A percentile compares a stretch with the other conserved stretches of the same genome.
Evolutionary conservation across 2,888 invertebrate genomes (phyloP).

Genomic region (Brachyptera risi): DNA sequence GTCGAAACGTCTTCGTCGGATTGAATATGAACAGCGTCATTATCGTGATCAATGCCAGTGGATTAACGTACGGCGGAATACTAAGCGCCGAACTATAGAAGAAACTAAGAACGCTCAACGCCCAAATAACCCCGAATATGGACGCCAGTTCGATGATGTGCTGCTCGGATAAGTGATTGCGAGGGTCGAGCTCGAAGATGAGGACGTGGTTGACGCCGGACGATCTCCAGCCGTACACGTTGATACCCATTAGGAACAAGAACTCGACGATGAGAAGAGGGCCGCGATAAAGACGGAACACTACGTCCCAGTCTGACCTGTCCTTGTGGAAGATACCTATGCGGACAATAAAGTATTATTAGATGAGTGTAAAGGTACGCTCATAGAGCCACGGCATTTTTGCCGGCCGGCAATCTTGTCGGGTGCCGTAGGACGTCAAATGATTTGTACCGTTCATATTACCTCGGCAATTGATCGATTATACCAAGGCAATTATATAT

Average conservation of each 20-base stretch:
- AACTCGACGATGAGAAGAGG: constrained; percentile 72
- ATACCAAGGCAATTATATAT: too few relatives aligned
- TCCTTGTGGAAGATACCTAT: constrained; percentile 51
- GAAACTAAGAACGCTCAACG: constrained; percentile 63
- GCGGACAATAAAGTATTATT: too few relatives aligned
- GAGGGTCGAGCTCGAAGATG: constrained; percentile 77
- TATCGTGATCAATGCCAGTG: constrained; percentile 62
- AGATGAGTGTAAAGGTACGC: too few relatives aligned
- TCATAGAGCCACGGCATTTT: too few relatives aligned
- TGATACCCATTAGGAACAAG: constrained; percentile 72
- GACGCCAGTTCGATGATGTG: constrained; percentile 73
- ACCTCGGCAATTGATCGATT: too few relatives aligned
- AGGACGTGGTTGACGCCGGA: constrained; percentile 81
- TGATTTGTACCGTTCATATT: too few relatives aligned
- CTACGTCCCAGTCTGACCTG: constrained; percentile 59
- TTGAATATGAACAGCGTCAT: constrained; percentile 69
- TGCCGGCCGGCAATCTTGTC: too few relatives aligned
- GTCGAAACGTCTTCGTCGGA: constrained; percentile 69
- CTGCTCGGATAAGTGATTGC: constrained; percentile 72
- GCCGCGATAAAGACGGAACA: constrained; percentile 73
- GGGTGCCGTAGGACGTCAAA: too few relatives aligned
- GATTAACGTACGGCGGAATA: constrained; percentile 73
- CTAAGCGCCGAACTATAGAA: constrained; percentile 59
- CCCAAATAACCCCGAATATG: constrained; percentile 73
- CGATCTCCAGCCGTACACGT: constrained; percentile 77